These are phyloP conservation scores for Cerceris rybyensis DNA, from an alignment of 2,888 invertebrate species.

Conservation along the genomic window DNA sequence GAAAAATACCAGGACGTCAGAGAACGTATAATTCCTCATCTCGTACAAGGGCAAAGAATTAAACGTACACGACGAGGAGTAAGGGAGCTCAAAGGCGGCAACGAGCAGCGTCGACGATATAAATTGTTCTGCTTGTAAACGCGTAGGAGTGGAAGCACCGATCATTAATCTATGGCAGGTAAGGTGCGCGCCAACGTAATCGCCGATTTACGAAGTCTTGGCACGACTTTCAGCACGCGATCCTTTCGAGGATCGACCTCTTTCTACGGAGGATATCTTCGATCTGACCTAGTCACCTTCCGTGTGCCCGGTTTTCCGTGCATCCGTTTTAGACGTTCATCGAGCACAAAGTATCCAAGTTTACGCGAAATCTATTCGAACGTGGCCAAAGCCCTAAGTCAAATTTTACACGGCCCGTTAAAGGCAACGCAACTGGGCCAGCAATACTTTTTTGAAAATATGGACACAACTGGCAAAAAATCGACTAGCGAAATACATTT, in stretches of 20 bases:
- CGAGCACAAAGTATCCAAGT: conserved; percentile 48
- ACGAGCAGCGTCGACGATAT: conserved; percentile 39
- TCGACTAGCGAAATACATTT: conserved; percentile 9
- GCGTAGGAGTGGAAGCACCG: conserved; percentile 67
- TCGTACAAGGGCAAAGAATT: conserved; percentile 30
- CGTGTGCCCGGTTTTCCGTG: conserved; percentile 28
- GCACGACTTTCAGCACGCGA: conserved; percentile 65
- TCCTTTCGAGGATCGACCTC: conserved; percentile 34
- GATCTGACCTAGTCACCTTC: conserved; percentile 72
- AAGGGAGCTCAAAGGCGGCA: conserved; percentile 39
- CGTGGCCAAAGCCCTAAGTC: conserved; percentile 52
- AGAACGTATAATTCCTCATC: conserved; percentile 28
- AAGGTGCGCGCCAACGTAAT: conserved; percentile 60
- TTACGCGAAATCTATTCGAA: conserved; percentile 51
- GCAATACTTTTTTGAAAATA: conserved; percentile 46
- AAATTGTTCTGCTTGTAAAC: conserved; percentile 57
- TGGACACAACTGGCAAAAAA: conserved; percentile 33
- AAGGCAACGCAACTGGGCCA: conserved; percentile 54
- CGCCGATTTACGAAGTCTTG: conserved; percentile 56
- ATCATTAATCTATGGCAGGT: conserved; percentile 68
- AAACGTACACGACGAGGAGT: conserved; percentile 36
- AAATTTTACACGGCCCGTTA: conserved; percentile 61
- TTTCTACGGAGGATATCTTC: conserved; percentile 50
- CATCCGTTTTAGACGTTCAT: conserved; percentile 18
- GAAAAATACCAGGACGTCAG: conserved; percentile 30